Percentiles rank a stretch among this genome's conserved stretches.
These are phyloP conservation scores for Parazoanthus atlanticus DNA, from an alignment of 92 coral and sea anemone species.

Conservation along the genomic window DNA sequence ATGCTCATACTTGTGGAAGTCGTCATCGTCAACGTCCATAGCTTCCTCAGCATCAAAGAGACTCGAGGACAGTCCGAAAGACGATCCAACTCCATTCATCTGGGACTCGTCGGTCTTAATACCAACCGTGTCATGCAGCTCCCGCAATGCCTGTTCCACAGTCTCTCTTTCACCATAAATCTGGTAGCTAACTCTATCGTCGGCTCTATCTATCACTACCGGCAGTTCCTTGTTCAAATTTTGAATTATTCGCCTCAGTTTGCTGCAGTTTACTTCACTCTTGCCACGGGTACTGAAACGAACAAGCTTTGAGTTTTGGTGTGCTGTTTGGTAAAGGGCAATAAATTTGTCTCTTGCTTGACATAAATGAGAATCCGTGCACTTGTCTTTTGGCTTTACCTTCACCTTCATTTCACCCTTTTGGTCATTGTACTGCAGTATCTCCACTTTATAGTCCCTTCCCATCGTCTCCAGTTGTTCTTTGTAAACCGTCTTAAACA, in stretches of 20 bases:
- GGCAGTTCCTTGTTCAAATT: neutral
- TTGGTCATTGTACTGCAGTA: neutral
- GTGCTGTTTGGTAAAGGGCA: constrained; percentile 33
- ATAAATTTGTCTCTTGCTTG: constrained; percentile 30
- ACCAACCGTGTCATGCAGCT: neutral
- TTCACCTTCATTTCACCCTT: neutral
- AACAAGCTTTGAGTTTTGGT: neutral
- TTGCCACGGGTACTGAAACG: neutral
- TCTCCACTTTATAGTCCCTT: neutral
- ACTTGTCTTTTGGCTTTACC: neutral
- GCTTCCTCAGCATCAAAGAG: constrained; percentile 21
- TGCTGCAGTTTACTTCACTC: neutral
- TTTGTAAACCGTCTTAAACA: neutral
- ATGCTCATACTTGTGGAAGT: neutral
- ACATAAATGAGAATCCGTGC: neutral
- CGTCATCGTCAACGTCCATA: constrained; percentile 2
- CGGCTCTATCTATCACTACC: neutral
- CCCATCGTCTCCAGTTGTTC: neutral
- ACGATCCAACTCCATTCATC: neutral
- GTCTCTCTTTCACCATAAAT: constrained; percentile 32
- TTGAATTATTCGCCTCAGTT: neutral
- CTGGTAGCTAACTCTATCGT: neutral
- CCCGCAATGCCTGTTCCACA: constrained; percentile 20
- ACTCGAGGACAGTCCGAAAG: neutral
- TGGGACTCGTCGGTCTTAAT: neutral